These are phyloP conservation scores for Gymnogyps californianus DNA, from an alignment of 2,113 vertebrate species.

Conservation along the genomic window DNA sequence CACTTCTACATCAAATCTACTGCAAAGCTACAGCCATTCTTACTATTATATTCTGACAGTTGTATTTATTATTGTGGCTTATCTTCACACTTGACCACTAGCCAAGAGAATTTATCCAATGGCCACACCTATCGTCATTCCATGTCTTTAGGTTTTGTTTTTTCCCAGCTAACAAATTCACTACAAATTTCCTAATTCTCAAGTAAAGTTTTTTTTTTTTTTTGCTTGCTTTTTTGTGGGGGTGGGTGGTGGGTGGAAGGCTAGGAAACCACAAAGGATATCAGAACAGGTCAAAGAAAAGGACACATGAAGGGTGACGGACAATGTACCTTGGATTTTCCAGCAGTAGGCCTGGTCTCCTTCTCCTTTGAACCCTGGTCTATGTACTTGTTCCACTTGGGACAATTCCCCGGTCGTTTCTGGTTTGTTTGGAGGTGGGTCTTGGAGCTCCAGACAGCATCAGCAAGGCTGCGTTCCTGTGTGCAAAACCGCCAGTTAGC, in stretches of 20 bases:
- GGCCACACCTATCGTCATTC: neutral
- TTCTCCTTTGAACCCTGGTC: neutral
- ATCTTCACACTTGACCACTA: neutral
- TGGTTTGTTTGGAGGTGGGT: accelerated
- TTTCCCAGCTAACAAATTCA: neutral
- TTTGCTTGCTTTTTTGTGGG: neutral
- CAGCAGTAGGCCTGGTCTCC: neutral
- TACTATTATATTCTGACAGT: too few species aligned
- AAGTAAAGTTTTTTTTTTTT: neutral
- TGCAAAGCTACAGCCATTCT: neutral
- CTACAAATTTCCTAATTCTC: neutral
- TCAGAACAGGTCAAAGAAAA: neutral
- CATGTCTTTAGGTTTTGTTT: neutral
- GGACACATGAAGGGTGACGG: neutral
- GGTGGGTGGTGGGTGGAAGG: neutral
- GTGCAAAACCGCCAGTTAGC: neutral
- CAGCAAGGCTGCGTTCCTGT: neutral
- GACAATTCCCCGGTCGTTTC: neutral
- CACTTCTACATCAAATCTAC: neutral
- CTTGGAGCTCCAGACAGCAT: neutral
- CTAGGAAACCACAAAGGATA: neutral
- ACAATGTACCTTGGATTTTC: neutral
- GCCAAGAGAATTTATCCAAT: neutral
- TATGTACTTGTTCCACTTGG: neutral
- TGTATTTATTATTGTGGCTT: neutral